A percentile compares a stretch with the other conserved stretches of the same genome.
phyloP scores from a whole-genome alignment of 1,140 invertebrate species.

The Philotrypesis tridentata region DNA sequence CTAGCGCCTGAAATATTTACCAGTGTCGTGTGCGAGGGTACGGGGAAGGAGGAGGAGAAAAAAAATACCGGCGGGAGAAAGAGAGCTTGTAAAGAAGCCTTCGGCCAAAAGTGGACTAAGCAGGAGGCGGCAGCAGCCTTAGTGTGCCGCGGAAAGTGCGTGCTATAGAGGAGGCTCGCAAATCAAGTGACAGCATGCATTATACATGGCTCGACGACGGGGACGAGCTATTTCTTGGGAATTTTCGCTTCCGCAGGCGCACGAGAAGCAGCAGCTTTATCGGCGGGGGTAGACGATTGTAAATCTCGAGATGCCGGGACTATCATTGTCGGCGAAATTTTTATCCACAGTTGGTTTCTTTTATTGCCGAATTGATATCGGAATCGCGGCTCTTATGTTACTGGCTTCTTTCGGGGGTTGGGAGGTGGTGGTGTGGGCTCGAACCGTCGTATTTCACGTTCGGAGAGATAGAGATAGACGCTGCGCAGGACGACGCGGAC shows the following conservation, averaged over 20 bases:
- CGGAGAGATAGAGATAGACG: too few relatives aligned
- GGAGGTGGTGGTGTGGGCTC: too few relatives aligned
- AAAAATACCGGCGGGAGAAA: too few relatives aligned
- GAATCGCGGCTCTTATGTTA: not conserved
- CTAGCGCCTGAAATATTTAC: slow-evolving; percentile 60
- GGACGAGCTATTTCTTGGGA: not conserved
- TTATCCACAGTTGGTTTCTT: not conserved
- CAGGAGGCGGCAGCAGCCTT: too few relatives aligned
- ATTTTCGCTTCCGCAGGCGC: not conserved
- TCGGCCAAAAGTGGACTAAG: slow-evolving; percentile 8
- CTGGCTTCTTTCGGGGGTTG: too few relatives aligned
- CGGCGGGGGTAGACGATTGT: not conserved
- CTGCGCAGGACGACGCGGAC: too few relatives aligned
- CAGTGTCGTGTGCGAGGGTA: not conserved
- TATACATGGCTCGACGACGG: slow-evolving; percentile 49
- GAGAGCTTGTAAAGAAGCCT: slow-evolving; percentile 16
- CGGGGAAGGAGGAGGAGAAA: not conserved
- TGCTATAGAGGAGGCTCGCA: slow-evolving; percentile 41
- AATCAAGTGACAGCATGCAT: slow-evolving; percentile 56
- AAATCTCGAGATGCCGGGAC: not conserved
- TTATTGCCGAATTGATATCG: not conserved
- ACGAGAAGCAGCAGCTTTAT: too few relatives aligned
- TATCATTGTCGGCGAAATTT: not conserved
- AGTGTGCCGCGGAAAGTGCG: not conserved
- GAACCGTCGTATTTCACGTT: not conserved